Evolutionary conservation across 2,113 vertebrate species (phyloP).

Genomic region (Neodon shergylaensis): DNA sequence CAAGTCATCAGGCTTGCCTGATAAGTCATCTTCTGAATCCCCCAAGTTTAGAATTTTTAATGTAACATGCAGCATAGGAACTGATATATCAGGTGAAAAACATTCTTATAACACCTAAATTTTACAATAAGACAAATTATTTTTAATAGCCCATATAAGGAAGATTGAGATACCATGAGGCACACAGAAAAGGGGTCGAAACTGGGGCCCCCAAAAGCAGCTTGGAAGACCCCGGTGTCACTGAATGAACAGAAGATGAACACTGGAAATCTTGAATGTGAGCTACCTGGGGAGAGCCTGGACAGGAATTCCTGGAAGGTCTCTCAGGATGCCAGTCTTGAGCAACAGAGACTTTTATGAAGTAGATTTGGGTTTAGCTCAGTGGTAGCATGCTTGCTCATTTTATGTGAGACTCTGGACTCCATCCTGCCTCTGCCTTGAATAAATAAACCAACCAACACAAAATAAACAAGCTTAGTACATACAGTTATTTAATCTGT

Average conservation of each 20-base stretch:
- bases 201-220: not conserved
- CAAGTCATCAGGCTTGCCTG: not conserved
- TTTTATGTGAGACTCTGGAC: not conserved
- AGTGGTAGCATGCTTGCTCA: not conserved
- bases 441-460: not conserved
- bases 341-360: not conserved
- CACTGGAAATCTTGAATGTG: not conserved
- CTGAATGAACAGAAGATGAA: not conserved
- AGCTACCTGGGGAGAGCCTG: not conserved
- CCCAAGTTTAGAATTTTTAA: not conserved
- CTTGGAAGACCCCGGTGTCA: not conserved
- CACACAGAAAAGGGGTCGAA: not conserved
- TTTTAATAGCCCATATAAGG: not conserved
- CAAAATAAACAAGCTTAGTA: not conserved
- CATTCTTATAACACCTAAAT: slow-evolving; percentile 10
- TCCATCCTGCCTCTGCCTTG: not conserved
- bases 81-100: not conserved
- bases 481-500: not conserved
- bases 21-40: not conserved
- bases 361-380: not conserved
- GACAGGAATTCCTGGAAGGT: not conserved
- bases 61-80: not conserved
- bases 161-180: not conserved
- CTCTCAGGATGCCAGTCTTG: not conserved
- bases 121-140: not conserved